Conservation (phyloP, 2,888 invertebrate species). For the Nephrotoma guestfalica region DNA sequence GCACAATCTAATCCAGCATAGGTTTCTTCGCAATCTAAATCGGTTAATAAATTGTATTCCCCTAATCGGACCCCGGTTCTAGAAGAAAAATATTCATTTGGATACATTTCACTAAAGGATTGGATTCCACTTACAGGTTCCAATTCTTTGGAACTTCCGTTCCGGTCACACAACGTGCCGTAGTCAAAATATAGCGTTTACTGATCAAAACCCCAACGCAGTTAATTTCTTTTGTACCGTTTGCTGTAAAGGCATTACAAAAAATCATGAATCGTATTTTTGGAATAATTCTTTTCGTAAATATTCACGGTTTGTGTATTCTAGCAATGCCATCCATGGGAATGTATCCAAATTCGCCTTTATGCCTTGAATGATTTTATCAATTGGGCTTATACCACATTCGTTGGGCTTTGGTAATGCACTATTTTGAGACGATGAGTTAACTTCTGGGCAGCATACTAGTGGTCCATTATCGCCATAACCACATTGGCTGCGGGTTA, state of each 20-base stretch:
- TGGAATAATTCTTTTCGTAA: background rate
- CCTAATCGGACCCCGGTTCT: conserved; percentile 20
- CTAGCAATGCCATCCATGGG: conserved; percentile 24
- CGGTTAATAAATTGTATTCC: conserved; percentile 40
- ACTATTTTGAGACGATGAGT: background rate
- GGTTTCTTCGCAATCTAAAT: conserved; percentile 30
- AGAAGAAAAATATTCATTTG: no score
- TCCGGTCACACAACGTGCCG: conserved; percentile 40
- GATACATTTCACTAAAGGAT: background rate
- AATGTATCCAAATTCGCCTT: conserved; percentile 40
- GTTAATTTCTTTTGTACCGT: conserved; percentile 39
- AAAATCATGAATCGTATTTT: background rate
- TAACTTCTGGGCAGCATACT: background rate
- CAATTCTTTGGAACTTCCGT: conserved; percentile 17
- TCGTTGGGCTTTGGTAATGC: background rate
- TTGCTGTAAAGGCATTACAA: conserved; percentile 27
- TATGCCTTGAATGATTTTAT: conserved; percentile 41
- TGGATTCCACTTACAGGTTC: background rate
- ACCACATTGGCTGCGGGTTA: background rate
- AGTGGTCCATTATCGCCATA: background rate
- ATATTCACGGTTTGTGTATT: conserved; percentile 25
- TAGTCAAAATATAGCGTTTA: conserved; percentile 9
- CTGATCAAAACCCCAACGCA: conserved; percentile 35
- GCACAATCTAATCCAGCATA: conserved; percentile 19
- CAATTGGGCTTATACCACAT: conserved; percentile 15